These are phyloP conservation scores for Liparis tanakae DNA, from an alignment of 2,797 vertebrate species.

Conservation along the genomic window DNA sequence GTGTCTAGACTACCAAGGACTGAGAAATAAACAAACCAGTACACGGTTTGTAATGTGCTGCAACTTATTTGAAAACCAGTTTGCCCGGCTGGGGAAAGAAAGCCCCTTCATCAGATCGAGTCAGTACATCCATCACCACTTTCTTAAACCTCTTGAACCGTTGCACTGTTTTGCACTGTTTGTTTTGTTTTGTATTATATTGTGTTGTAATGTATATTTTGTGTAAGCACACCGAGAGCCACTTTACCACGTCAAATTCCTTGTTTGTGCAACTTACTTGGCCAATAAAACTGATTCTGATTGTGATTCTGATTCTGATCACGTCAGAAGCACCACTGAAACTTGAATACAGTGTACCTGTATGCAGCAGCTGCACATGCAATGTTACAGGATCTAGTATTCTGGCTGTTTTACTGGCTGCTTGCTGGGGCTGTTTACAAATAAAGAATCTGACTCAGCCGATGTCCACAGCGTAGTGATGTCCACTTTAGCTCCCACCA, in stretches of 20 bases:
- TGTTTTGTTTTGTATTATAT: too few relatives aligned
- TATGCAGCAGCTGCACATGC: slow-evolving; percentile 6
- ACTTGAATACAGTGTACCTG: background rate
- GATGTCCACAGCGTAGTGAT: background rate
- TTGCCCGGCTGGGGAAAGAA: slow-evolving; percentile 13
- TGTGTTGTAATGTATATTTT: too few relatives aligned
- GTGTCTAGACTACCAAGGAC: slow-evolving; percentile 26
- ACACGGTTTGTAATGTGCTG: slow-evolving; percentile 15
- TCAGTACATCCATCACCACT: background rate
- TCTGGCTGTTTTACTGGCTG: slow-evolving; percentile 10
- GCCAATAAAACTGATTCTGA: too few relatives aligned
- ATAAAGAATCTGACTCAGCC: background rate
- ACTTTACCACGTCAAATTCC: too few relatives aligned
- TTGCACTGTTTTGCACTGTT: too few relatives aligned
- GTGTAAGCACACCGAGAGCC: too few relatives aligned
- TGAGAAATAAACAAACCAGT: slow-evolving; percentile 37
- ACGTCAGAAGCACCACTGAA: slow-evolving; percentile 21
- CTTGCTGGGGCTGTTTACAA: background rate
- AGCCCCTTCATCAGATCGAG: background rate
- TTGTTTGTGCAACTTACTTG: too few relatives aligned
- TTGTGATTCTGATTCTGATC: too few relatives aligned
- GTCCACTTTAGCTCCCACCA: background rate
- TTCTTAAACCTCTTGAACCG: too few relatives aligned
- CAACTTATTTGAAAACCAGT: slow-evolving; percentile 37
- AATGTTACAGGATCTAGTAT: background rate